Conservation (phyloP, 2,113 vertebrate species). For the Barnardius zonarius region DNA sequence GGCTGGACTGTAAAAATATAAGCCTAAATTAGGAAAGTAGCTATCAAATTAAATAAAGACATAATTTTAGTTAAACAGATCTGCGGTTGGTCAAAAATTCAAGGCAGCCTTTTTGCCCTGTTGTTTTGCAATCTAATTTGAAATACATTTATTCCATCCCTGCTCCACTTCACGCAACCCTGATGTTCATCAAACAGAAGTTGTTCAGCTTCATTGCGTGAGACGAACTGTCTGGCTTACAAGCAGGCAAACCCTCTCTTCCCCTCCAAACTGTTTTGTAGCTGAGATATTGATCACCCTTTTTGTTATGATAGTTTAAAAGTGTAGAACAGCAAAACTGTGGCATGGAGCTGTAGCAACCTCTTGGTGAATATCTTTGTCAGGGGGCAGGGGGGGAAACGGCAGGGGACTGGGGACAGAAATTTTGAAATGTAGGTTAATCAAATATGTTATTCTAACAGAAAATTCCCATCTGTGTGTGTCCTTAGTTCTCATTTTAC, state of each 20-base stretch:
- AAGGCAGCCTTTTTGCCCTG: background rate
- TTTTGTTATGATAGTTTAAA: background rate
- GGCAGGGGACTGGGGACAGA: too few species aligned
- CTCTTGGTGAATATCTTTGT: background rate
- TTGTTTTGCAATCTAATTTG: constrained; percentile 47
- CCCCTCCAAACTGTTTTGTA: background rate
- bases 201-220: constrained; percentile 49
- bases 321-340: background rate
- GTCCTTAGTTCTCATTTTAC: background rate
- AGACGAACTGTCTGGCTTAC: constrained; percentile 19
- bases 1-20: background rate
- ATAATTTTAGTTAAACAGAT: background rate
- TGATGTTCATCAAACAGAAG: constrained; percentile 38
- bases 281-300: background rate
- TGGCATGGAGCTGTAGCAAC: background rate
- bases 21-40: background rate
- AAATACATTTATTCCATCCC: constrained; percentile 44
- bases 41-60: constrained; percentile 36
- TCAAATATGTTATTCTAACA: constrained; percentile 3
- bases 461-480: constrained; percentile 28
- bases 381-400: accelerated
- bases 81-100: constrained; percentile 36
- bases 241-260: background rate
- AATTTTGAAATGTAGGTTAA: constrained; percentile 15
- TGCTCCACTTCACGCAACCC: constrained; percentile 12